Evolutionary conservation across 92 coral and sea anemone genomes (phyloP), one percentile per base, ranked within the genome.

Genomic region (Parazoanthus swiftii): DNA sequence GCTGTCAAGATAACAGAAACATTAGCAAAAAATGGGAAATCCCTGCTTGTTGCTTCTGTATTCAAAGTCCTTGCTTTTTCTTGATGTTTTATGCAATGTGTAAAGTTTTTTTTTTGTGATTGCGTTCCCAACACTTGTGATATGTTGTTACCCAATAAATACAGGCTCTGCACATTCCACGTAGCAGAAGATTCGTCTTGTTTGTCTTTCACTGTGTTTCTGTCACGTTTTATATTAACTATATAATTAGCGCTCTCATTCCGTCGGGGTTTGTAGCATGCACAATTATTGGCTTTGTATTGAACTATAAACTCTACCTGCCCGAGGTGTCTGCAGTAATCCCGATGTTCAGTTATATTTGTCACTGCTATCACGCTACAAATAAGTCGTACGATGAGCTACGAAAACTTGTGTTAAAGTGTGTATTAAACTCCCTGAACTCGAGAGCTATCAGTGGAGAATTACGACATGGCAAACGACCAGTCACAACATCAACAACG

Each of bases 361-460:
- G 56, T 59, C 84, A 56, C 38, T 54, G 66, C 20, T 79, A 79
- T 50, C 70, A 50, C 43, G 26, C 68, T 5, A 56, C 84, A 80
- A 80, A 80, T 36, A 71, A 51, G 70, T 80, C 84, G 65, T 80
- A 51, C 84, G 84, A 80, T 33, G 70, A 80, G 43, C 68, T 80
- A 2, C 46, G 71, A 56, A 80, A 37, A 15, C 39, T 54, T 54
- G 11, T 59, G 14, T 80, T 80, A 71, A 80, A 80, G 84, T 80
- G n/a, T 80, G 84, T 38, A 35, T 59, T 56, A 38, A 80, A 26
- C 50, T 76, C 4, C 42, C 42, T 39, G 65, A 46, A n/a, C 43
- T 75, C 9, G 72, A 66, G 29, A 66, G 72, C 72, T 29, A 29
- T 48, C 51, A 10, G 51, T 7, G 51, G 51, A 48, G 74, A 70